Percentiles rank a stretch among this genome's conserved stretches.
Conservation (phyloP, 53 echinoderm and acorn worm species). For the Crossaster papposus region DNA sequence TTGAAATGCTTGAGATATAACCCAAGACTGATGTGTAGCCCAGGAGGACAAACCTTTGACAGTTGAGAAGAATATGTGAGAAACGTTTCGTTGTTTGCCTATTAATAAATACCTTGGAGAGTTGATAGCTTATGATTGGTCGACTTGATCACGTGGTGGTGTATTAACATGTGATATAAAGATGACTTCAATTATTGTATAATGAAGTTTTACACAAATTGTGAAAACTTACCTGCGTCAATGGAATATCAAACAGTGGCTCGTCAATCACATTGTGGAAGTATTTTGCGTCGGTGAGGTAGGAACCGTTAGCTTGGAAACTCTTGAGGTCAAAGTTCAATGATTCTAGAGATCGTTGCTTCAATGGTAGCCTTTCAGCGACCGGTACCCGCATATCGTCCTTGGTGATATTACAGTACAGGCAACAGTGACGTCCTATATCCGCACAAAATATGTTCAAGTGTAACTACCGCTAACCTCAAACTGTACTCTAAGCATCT, state of each 20-base stretch:
- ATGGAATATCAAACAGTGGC: slow-evolving; percentile 12
- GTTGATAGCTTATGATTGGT: no score
- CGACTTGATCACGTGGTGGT: no score
- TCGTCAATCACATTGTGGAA: slow-evolving; percentile 32
- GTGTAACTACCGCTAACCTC: no score
- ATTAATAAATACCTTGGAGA: no score
- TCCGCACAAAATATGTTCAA: not conserved
- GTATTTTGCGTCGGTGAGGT: not conserved
- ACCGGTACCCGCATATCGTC: not conserved
- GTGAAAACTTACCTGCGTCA: slow-evolving; percentile 4
- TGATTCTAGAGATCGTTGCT: slow-evolving; percentile 5
- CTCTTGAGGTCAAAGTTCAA: not conserved
- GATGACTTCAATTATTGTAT: not conserved
- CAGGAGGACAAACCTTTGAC: slow-evolving; percentile 17
- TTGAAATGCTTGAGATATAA: slow-evolving; percentile 15
- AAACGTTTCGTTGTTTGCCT: not conserved
- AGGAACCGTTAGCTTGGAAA: slow-evolving; percentile 2
- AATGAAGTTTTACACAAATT: not conserved
- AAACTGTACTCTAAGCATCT: no score
- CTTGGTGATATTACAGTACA: slow-evolving; percentile 6
- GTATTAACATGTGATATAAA: no score
- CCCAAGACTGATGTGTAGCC: slow-evolving; percentile 23
- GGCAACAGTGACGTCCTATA: slow-evolving; percentile 20
- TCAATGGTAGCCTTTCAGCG: not conserved
- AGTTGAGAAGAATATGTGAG: not conserved